Percentiles rank a stretch among this genome's conserved stretches.
These are phyloP conservation scores for Cyprinella venusta DNA, from an alignment of 2,797 vertebrate genomes.

Conservation along the genomic window DNA sequence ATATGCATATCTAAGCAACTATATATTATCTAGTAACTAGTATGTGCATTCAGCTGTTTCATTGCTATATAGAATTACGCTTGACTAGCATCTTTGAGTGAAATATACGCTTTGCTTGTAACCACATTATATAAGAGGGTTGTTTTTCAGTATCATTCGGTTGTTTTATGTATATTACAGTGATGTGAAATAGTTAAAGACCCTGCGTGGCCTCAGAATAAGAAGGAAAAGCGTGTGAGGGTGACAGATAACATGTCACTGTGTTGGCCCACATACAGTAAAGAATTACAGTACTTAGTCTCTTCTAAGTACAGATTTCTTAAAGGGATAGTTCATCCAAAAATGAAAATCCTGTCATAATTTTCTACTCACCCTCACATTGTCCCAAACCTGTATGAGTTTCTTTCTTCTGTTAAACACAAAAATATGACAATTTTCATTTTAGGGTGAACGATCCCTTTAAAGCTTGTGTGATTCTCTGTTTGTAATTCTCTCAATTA, in stretches of 20 bases:
- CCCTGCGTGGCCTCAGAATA: neutral
- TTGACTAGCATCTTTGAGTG: neutral
- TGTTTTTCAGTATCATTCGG: neutral
- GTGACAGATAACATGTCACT: neutral
- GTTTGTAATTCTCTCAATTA: neutral
- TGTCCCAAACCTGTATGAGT: too few species aligned
- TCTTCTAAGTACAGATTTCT: neutral
- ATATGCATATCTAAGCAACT: neutral
- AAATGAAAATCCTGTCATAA: too few species aligned
- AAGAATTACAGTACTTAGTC: neutral
- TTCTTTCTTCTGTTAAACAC: too few species aligned
- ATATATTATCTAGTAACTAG: neutral
- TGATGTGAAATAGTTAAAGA: neutral
- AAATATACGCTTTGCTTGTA: neutral
- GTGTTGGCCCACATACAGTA: neutral
- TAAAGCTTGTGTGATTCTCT: neutral
- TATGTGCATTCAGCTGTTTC: neutral
- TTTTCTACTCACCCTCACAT: too few species aligned
- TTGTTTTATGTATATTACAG: neutral
- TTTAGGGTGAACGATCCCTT: too few species aligned
- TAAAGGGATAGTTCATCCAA: too few species aligned
- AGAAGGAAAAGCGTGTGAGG: slow-evolving; percentile 11
- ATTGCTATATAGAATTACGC: neutral
- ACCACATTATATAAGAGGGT: neutral
- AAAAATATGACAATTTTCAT: too few species aligned